These are phyloP conservation scores for Aphaenogaster ashmeadi DNA, from an alignment of 1,140 invertebrate species.

Conservation along the genomic window DNA sequence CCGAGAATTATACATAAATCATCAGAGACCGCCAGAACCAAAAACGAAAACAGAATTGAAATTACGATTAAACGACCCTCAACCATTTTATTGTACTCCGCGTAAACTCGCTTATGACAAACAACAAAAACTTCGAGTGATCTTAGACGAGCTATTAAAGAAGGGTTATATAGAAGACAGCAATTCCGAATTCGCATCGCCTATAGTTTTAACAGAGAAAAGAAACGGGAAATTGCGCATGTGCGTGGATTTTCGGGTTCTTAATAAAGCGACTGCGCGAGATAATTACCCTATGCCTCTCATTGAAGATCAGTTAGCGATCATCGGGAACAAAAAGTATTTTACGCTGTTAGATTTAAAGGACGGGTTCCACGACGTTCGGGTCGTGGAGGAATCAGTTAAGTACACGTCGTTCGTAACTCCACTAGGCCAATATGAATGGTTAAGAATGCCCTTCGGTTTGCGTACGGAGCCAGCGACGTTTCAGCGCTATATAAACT, in stretches of 20 bases:
- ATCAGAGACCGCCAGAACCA: slow-evolving; percentile 28
- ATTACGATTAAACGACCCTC: slow-evolving; percentile 72
- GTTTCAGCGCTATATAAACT: no score
- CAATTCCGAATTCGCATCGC: slow-evolving; percentile 75
- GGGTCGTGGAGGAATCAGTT: no score
- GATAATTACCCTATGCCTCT: slow-evolving; percentile 27
- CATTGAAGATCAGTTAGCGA: slow-evolving; percentile 37
- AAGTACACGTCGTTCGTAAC: no score
- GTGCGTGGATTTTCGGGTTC: not conserved
- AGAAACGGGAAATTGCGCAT: slow-evolving; percentile 54
- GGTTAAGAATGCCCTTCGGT: no score
- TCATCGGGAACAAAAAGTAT: not conserved
- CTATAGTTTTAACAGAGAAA: slow-evolving; percentile 74
- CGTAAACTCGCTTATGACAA: slow-evolving; percentile 73
- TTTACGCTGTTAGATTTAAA: not conserved
- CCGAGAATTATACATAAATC: slow-evolving; percentile 1
- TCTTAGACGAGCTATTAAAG: slow-evolving; percentile 79
- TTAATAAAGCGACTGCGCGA: not conserved
- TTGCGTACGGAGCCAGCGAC: no score
- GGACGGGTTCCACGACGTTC: no score
- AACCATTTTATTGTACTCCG: slow-evolving; percentile 77
- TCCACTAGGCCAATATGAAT: no score
- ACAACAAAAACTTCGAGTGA: slow-evolving; percentile 72
- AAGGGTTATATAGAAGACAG: slow-evolving; percentile 80
- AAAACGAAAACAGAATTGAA: slow-evolving; percentile 50